Evolutionary conservation across 2,113 vertebrate genomes (phyloP).

Genomic region (Nestor notabilis): DNA sequence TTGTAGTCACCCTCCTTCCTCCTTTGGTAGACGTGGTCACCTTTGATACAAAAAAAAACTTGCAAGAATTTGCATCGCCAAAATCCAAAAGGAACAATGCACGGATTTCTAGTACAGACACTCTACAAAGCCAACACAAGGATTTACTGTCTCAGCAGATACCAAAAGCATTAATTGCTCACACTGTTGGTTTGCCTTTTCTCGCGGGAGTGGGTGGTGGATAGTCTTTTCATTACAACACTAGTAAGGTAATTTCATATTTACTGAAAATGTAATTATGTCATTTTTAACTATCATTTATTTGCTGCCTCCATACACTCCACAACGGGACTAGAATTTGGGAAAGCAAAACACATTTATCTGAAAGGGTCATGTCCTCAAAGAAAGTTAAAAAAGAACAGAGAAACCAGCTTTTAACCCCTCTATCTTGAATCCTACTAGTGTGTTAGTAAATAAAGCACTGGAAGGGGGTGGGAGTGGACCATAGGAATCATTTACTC

Average conservation of each 20-base stretch:
- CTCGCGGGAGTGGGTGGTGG: neutral
- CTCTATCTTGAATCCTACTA: neutral
- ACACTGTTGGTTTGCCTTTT: constrained; percentile 24
- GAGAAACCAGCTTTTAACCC: neutral
- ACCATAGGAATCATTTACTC: constrained; percentile 57
- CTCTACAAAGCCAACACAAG: neutral
- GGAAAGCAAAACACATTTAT: neutral
- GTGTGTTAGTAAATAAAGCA: constrained; percentile 45
- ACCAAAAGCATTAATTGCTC: constrained; percentile 28
- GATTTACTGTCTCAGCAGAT: constrained; percentile 33
- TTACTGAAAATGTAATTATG: constrained; percentile 58
- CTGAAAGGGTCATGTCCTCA: constrained; percentile 33
- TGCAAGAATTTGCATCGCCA: neutral
- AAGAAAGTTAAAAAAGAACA: neutral
- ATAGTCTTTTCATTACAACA: constrained; percentile 48
- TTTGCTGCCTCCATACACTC: constrained; percentile 60
- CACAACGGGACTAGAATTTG: constrained; percentile 21
- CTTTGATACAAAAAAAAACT: neutral
- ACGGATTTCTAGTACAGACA: neutral
- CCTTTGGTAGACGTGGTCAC: neutral
- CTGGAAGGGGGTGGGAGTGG: neutral
- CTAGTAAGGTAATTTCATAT: constrained; percentile 50
- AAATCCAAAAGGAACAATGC: neutral
- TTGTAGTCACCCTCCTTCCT: neutral
- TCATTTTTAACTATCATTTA: constrained; percentile 23